Base-by-base conservation (phyloP, 2,888 invertebrate genomes). In the Drosophila nigricruria region DNA sequence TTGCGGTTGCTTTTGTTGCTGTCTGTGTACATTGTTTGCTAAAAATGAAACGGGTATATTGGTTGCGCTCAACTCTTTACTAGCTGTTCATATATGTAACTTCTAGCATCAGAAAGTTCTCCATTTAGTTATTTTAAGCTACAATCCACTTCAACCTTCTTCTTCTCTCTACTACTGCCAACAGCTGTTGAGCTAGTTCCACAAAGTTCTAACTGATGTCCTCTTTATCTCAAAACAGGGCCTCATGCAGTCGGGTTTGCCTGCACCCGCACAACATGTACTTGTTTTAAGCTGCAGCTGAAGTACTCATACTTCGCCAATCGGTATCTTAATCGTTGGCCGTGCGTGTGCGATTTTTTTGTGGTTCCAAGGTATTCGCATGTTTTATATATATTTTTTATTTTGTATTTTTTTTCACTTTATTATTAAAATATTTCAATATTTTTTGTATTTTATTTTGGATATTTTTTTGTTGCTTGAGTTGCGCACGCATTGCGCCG, bases 341-440 rank as follows among this genome's bases (percentile, higher is more conserved):
- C 77, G 72, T 89, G 88, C 86, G 90, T 88, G 89, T 81, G 87
- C 74, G 81, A 77, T 65, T 77, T 77, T 79, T 88, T 80, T 78
- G 78, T 69, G 81, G 70, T 79, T 78, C 90, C 90, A 85, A 85
- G 89, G 85, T 86, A 88, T 90, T 90, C 25, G 75, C 78, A 70
- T 88, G 71, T 82, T 88, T 79, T 59, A 61, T 45, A 66, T 63
- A 73, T 56, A 54, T 60, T 50, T 56, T 68, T 30, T 59, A 60
- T 45, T 43, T 57, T 68, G 23, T 59, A 60, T 42, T 45, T 62
- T 63, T 60, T 58, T 60, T 70, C 23, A 36, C 27, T 66, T 69
- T 66, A 34, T 86, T 88, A 78, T 84, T 84, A 82, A 78, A 84
- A 88, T 81, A 84, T 84, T 80, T 79, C 62, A 66, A 81, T 81